Percentiles rank a stretch among this genome's conserved stretches.
These are phyloP conservation scores for Esox niger DNA, from an alignment of 2,113 vertebrate genomes.

Conservation along the genomic window DNA sequence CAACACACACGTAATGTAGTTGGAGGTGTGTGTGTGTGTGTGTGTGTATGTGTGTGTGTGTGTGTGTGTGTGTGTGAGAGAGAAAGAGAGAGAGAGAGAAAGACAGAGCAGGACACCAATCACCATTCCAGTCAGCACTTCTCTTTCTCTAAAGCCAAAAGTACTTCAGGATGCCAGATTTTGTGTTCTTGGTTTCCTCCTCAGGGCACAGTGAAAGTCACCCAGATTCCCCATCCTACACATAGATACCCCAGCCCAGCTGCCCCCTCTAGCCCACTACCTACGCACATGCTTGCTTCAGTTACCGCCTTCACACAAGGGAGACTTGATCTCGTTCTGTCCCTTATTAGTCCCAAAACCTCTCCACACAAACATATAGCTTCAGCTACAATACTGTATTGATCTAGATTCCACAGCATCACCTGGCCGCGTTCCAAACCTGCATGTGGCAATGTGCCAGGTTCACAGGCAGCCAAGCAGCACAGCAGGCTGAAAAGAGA, in stretches of 20 bases:
- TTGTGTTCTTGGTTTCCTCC: neutral
- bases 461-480: constrained; percentile 15
- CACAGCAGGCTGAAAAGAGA: constrained; percentile 24
- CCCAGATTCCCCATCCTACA: constrained; percentile 1
- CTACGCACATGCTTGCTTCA: neutral
- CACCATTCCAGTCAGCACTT: too few species aligned
- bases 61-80: neutral
- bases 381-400: constrained; percentile 38
- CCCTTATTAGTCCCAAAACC: neutral
- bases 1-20: constrained; percentile 14
- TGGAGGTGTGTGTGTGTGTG: constrained; percentile 17
- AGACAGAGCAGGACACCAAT: too few species aligned
- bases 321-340: constrained; percentile 13
- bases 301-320: neutral
- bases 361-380: constrained; percentile 7
- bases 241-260: neutral
- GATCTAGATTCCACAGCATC: constrained; percentile 37
- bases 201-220: neutral
- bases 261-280: too few species aligned
- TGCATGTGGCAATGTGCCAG: constrained; percentile 28
- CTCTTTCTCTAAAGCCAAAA: neutral
- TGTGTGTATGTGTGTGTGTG: constrained; percentile 6
- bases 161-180: neutral
- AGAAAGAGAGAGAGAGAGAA: neutral
- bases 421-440: constrained; percentile 28